A percentile compares a stretch with the other conserved stretches of the same genome.
phyloP scores from a whole-genome alignment of 2,797 vertebrate genomes.

The Peromyscus nudipes region DNA sequence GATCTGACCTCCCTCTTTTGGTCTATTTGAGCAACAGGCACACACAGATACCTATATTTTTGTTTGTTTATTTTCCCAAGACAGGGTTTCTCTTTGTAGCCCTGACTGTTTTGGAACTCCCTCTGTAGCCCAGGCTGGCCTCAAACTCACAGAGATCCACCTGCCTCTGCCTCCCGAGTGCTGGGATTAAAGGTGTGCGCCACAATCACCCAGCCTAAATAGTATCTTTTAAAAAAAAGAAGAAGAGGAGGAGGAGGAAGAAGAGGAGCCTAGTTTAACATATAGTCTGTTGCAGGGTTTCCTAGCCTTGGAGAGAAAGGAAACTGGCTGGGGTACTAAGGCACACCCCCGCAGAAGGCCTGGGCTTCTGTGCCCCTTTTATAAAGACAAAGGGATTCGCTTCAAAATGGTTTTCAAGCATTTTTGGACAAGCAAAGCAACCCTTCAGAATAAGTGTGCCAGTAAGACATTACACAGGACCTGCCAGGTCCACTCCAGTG shows the following conservation, averaged over 20 bases:
- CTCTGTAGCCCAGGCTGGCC: not conserved
- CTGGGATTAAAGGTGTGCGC: not conserved
- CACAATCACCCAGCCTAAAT: not conserved
- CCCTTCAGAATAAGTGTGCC: not conserved
- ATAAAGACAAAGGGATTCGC: not conserved
- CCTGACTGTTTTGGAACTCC: not conserved
- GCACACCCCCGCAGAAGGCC: not conserved
- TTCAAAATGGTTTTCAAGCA: slow-evolving; percentile 1
- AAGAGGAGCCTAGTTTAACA: not conserved
- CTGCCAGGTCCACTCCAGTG: not conserved
- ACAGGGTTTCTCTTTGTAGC: not conserved
- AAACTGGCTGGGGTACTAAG: not conserved
- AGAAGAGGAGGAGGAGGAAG: not conserved
- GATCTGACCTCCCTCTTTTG: not conserved
- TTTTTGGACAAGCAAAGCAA: slow-evolving; percentile 21
- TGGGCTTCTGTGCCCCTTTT: not conserved
- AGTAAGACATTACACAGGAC: too few species aligned
- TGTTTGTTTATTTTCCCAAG: not conserved
- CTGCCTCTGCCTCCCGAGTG: not conserved
- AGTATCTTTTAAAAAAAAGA: not conserved
- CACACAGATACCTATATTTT: not conserved
- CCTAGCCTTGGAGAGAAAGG: not conserved
- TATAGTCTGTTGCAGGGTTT: not conserved
- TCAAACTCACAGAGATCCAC: not conserved
- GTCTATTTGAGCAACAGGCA: not conserved